Conservation (phyloP, 1,140 invertebrate genomes). For the Papilio aristodemus region DNA sequence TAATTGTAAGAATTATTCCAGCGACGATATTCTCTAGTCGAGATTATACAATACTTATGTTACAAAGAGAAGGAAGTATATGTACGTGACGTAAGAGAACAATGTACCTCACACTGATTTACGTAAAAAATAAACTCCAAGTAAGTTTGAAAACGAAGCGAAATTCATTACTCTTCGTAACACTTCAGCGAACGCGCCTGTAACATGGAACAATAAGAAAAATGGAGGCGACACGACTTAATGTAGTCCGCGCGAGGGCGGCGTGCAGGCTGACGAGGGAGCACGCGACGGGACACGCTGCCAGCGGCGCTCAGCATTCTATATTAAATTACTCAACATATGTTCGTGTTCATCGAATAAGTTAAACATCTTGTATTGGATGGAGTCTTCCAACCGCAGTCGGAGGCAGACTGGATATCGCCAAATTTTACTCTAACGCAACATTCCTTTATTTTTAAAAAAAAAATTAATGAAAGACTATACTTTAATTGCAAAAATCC, state of each 20-base stretch:
- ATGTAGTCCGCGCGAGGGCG: neutral
- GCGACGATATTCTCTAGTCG: no score
- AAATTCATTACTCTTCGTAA: conserved; percentile 28
- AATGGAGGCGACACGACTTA: conserved; percentile 12
- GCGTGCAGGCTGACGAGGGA: neutral
- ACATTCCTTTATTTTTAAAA: no score
- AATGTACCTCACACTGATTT: conserved; percentile 2
- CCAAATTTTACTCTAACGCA: no score
- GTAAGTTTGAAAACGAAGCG: conserved; percentile 1
- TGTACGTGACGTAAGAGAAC: neutral
- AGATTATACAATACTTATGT: no score
- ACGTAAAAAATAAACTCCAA: conserved; percentile 6
- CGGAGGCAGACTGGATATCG: no score
- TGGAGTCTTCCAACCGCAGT: no score
- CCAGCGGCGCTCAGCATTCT: neutral
- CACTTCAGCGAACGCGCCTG: neutral
- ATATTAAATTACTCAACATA: neutral
- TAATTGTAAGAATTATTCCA: no score
- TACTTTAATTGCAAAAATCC: no score
- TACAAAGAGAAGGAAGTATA: neutral
- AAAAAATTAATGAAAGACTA: no score
- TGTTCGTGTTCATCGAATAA: neutral
- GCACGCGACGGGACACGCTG: neutral
- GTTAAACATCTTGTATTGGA: neutral
- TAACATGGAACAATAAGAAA: conserved; percentile 14